phyloP scores from a whole-genome alignment of 2,888 invertebrate genomes.

The Tenodera sinensis region DNA sequence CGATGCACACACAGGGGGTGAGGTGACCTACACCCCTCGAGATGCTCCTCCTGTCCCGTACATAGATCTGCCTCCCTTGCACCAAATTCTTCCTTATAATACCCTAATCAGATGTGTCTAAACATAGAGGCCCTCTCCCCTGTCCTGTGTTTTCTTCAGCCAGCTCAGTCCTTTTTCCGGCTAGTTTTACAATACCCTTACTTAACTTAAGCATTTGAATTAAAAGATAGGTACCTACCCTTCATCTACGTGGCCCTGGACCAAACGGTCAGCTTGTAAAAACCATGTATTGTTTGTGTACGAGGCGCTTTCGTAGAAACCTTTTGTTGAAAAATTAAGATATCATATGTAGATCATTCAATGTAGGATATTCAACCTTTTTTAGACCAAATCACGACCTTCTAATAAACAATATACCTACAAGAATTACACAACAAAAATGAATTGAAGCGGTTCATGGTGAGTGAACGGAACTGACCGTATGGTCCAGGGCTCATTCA shows the following conservation, averaged over 20 bases:
- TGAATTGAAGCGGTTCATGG: no score
- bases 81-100: background rate
- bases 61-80: background rate
- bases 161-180: background rate
- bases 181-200: background rate
- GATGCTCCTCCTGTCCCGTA: background rate
- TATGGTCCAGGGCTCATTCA: no score
- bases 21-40: background rate
- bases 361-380: no score
- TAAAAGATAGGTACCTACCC: background rate
- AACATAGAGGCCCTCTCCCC: background rate
- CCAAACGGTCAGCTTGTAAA: background rate
- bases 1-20: background rate
- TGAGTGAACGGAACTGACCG: no score
- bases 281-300: no score
- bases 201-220: background rate
- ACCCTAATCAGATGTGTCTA: background rate
- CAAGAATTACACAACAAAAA: no score
- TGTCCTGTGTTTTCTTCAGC: background rate
- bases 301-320: no score
- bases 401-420: no score
- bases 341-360: no score
- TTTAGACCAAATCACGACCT: no score
- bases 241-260: background rate
- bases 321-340: no score